A percentile compares a stretch with the other conserved stretches of the same genome.
phyloP scores from a whole-genome alignment of 2,888 invertebrate genomes.

The Dryadula phaetusa region DNA sequence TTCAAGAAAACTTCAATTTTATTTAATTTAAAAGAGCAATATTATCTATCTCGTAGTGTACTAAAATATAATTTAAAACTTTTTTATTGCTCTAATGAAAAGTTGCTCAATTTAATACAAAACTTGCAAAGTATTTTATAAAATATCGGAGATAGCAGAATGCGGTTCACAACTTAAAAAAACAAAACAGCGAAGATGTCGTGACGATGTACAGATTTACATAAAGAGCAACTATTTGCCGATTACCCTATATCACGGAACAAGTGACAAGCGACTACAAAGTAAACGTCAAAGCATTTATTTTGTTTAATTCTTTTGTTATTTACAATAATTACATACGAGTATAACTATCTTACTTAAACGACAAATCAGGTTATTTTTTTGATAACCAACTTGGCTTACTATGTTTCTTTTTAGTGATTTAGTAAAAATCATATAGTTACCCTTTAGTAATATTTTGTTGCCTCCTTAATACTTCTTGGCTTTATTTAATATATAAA shows the following conservation, averaged over 20 bases:
- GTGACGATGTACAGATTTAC: constrained; percentile 73
- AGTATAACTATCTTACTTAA: background rate
- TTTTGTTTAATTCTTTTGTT: background rate
- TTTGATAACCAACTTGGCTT: background rate
- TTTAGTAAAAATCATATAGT: background rate
- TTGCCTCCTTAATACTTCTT: too few relatives aligned
- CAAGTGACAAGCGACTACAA: constrained; percentile 49
- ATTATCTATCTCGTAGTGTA: background rate
- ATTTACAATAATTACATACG: constrained; percentile 3
- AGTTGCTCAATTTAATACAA: constrained; percentile 35
- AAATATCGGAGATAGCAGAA: constrained; percentile 46
- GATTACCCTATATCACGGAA: constrained; percentile 53
- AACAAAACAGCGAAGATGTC: constrained; percentile 60
- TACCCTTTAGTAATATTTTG: background rate
- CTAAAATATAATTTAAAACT: constrained; percentile 16
- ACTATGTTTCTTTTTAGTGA: too few relatives aligned
- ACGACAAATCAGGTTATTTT: background rate
- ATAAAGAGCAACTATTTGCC: constrained; percentile 74
- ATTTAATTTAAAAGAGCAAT: background rate
- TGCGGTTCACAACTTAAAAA: constrained; percentile 51
- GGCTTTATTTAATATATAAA: background rate
- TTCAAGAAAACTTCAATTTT: background rate
- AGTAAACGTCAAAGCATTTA: background rate
- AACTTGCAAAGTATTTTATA: constrained; percentile 42
- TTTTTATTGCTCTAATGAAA: constrained; percentile 35